Evolutionary conservation across 2,888 invertebrate species (phyloP).

Genomic region (Stomorhina lunata): DNA sequence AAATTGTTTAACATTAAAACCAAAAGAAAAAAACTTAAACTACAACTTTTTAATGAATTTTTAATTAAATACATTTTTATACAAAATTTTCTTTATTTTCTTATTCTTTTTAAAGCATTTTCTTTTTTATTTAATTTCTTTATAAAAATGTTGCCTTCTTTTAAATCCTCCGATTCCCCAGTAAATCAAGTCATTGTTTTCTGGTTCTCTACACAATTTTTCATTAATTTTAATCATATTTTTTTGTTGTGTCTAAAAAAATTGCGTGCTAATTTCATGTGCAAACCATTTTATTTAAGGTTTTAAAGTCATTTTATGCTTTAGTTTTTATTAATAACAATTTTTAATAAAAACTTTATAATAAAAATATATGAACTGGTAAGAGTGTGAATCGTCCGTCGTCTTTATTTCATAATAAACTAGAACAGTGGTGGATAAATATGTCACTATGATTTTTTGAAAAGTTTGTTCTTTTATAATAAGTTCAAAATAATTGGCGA

Average conservation of each 20-base stretch:
- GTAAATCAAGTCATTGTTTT: constrained; percentile 58
- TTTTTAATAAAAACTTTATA: constrained; percentile 17
- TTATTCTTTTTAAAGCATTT: neutral
- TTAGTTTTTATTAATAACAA: constrained; percentile 29
- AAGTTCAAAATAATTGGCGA: too few relatives aligned
- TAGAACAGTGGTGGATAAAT: constrained; percentile 4
- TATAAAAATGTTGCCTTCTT: constrained; percentile 6
- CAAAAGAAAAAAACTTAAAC: neutral
- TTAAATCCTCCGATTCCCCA: constrained; percentile 39
- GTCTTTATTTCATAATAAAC: neutral
- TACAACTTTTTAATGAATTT: constrained; percentile 15
- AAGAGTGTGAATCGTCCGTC: neutral
- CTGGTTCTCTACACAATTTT: constrained; percentile 49
- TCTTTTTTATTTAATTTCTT: neutral
- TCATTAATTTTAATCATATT: constrained; percentile 50
- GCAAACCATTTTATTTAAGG: constrained; percentile 30
- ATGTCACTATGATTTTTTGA: too few relatives aligned
- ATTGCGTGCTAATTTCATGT: constrained; percentile 60
- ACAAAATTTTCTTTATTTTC: neutral
- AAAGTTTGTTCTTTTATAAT: too few relatives aligned
- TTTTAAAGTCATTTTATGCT: neutral
- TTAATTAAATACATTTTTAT: constrained; percentile 26
- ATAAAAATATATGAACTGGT: neutral
- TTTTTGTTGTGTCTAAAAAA: constrained; percentile 43
- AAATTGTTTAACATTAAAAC: neutral